These are phyloP conservation scores for Chelonoidis abingdonii DNA, from an alignment of 2,113 vertebrate species.

Conservation along the genomic window DNA sequence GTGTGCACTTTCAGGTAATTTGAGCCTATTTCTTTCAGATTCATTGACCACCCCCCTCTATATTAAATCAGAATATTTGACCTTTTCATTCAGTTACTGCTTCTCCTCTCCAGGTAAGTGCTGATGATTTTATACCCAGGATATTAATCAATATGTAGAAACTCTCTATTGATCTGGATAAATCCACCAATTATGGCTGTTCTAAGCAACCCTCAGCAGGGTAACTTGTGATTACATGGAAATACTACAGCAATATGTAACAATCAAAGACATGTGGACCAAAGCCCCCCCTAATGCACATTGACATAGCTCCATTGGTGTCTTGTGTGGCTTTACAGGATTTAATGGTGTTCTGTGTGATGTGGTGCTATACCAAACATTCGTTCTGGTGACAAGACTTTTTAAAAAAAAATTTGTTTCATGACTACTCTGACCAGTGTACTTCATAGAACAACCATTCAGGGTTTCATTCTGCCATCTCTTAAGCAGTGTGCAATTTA, in stretches of 20 bases:
- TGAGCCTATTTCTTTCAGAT: constrained; percentile 58
- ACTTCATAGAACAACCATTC: neutral
- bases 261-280: neutral
- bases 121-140: constrained; percentile 57
- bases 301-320: neutral
- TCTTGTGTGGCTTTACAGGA: neutral
- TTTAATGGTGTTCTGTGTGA: neutral
- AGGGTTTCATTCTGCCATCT: neutral
- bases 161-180: constrained; percentile 67
- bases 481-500: neutral
- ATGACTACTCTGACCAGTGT: neutral
- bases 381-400: neutral
- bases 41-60: neutral
- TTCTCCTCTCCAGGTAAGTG: constrained; percentile 56
- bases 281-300: neutral
- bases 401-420: constrained; percentile 1
- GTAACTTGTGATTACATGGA: constrained; percentile 62
- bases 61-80: constrained; percentile 58
- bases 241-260: constrained; percentile 31
- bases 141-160: constrained; percentile 68
- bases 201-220: constrained; percentile 63
- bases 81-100: constrained; percentile 51
- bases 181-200: constrained; percentile 69
- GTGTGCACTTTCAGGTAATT: constrained; percentile 64
- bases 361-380: neutral